These are phyloP conservation scores for Manacus vitellinus DNA, from an alignment of 2,113 vertebrate genomes.

Conservation along the genomic window DNA sequence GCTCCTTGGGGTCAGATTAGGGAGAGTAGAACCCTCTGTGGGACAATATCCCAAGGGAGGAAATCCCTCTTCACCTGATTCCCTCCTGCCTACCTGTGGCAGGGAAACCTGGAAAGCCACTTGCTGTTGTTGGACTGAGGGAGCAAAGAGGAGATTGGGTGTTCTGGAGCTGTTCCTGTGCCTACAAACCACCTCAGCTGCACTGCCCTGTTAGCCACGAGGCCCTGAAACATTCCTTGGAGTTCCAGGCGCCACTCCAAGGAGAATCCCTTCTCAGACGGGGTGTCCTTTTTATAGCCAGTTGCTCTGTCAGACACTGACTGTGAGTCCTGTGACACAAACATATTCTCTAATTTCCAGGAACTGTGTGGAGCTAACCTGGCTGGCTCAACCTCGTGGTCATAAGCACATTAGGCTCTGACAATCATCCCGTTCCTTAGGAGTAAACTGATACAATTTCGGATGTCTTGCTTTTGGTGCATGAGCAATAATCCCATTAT, in stretches of 20 bases:
- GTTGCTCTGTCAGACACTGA: background rate
- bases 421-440: background rate
- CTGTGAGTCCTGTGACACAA: background rate
- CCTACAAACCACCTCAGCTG: background rate
- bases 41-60: background rate
- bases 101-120: background rate
- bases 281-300: background rate
- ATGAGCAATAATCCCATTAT: conserved; percentile 48
- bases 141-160: background rate
- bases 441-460: background rate
- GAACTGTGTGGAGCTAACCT: background rate
- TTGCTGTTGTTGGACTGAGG: background rate
- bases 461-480: background rate
- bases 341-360: background rate
- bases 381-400: background rate
- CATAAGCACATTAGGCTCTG: background rate
- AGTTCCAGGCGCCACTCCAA: background rate
- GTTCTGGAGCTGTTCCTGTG: background rate
- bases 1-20: background rate
- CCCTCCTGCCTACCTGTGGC: background rate
- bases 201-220: background rate
- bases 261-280: background rate
- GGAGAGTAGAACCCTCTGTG: background rate
- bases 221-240: background rate
- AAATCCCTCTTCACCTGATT: background rate